Evolutionary conservation across 2,113 vertebrate genomes (phyloP).

Genomic region (Elanoides forficatus): DNA sequence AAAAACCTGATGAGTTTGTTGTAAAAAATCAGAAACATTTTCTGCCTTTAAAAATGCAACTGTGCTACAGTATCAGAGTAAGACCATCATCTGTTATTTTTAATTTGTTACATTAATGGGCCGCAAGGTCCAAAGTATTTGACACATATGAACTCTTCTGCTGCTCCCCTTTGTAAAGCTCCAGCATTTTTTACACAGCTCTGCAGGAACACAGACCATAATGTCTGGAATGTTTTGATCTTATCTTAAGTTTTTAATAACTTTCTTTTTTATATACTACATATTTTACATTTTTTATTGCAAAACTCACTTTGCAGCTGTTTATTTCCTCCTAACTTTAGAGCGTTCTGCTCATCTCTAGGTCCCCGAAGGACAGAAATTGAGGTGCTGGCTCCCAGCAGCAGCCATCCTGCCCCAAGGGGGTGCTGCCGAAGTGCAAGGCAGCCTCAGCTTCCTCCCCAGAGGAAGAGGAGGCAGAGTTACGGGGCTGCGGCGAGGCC

Average conservation of each 20-base stretch:
- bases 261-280: constrained; percentile 40
- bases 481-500: not conserved
- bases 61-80: not conserved
- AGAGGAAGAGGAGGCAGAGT: constrained; percentile 1
- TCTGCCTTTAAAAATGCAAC: not conserved
- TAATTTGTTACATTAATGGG: constrained; percentile 18
- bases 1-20: not conserved
- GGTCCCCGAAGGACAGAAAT: not conserved
- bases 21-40: not conserved
- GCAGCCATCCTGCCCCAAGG: not conserved
- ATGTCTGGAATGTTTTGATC: constrained; percentile 56
- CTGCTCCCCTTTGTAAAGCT: constrained; percentile 22
- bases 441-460: not conserved
- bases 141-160: constrained; percentile 26
- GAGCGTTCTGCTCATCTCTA: not conserved
- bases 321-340: not conserved
- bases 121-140: constrained; percentile 36
- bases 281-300: constrained; percentile 58
- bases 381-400: not conserved
- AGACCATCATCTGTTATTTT: constrained; percentile 15
- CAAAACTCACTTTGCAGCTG: constrained; percentile 44
- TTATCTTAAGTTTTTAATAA: constrained; percentile 62
- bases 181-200: constrained; percentile 42
- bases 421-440: not conserved
- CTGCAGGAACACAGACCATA: constrained; percentile 16